Evolutionary conservation across 2,888 invertebrate genomes (phyloP).

Genomic region (Heliothis peltigera): DNA sequence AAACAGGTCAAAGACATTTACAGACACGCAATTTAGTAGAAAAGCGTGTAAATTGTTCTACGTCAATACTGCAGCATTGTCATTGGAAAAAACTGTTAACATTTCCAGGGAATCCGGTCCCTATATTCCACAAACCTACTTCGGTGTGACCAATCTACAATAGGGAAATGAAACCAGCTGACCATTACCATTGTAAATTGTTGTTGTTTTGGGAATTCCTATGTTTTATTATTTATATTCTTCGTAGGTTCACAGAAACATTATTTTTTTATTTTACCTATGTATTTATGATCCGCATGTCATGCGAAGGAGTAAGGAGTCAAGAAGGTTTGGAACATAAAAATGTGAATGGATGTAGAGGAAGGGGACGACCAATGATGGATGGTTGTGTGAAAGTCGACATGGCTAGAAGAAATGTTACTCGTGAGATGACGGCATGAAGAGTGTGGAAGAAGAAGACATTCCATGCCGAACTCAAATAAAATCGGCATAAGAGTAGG

Average conservation of each 20-base stretch:
- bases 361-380: too few species aligned
- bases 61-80: slow-evolving; percentile 30
- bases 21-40: slow-evolving; percentile 62
- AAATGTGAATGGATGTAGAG: too few species aligned
- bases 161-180: not conserved
- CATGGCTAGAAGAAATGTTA: too few species aligned
- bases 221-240: too few species aligned
- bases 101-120: slow-evolving; percentile 41
- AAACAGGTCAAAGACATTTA: slow-evolving; percentile 59
- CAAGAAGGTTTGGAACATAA: too few species aligned
- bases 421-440: too few species aligned
- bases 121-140: slow-evolving; percentile 40
- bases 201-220: not conserved
- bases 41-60: slow-evolving; percentile 36
- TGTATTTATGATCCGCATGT: too few species aligned
- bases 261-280: not conserved
- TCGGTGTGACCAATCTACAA: slow-evolving; percentile 18
- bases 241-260: not conserved
- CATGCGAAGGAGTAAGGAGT: too few species aligned
- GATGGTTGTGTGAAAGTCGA: too few species aligned
- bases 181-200: slow-evolving; percentile 4
- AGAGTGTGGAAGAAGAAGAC: too few species aligned
- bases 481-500: too few species aligned
- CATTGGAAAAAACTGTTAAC: slow-evolving; percentile 41
- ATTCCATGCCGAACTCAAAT: too few species aligned